Conservation (phyloP, 2,797 vertebrate species). For the Tapera naevia region DNA sequence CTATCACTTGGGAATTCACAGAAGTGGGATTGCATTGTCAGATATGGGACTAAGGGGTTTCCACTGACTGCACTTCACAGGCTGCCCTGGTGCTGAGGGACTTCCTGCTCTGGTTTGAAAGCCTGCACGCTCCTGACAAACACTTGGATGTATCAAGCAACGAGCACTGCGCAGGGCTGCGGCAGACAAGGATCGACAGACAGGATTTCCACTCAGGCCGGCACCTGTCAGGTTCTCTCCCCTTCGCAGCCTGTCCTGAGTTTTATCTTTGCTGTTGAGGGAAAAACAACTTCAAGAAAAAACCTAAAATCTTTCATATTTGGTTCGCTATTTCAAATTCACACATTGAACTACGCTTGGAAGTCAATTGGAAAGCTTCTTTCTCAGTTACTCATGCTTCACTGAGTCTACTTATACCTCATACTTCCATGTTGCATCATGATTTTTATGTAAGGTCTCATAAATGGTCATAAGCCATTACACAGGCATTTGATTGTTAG, state of each 20-base stretch:
- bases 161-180: background rate
- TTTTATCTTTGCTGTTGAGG: background rate
- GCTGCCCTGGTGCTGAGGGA: background rate
- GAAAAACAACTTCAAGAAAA: background rate
- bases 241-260: background rate
- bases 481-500: slow-evolving; percentile 23
- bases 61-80: background rate
- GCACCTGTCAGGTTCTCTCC: slow-evolving; percentile 21
- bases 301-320: background rate
- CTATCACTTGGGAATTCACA: background rate
- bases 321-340: too few species aligned
- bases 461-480: slow-evolving; percentile 40
- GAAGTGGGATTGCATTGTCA: background rate
- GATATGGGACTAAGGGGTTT: background rate
- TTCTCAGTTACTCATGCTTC: slow-evolving; percentile 4
- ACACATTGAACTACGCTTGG: background rate
- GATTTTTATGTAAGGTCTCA: slow-evolving; percentile 7
- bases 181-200: background rate
- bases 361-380: slow-evolving; percentile 4
- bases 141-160: background rate
- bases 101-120: background rate
- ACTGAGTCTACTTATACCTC: background rate
- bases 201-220: background rate
- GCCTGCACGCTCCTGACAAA: background rate
- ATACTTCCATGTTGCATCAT: background rate